Percentiles rank a stretch among this genome's conserved stretches.
phyloP scores from a whole-genome alignment of 2,113 vertebrate genomes.

The Anas platyrhynchos region DNA sequence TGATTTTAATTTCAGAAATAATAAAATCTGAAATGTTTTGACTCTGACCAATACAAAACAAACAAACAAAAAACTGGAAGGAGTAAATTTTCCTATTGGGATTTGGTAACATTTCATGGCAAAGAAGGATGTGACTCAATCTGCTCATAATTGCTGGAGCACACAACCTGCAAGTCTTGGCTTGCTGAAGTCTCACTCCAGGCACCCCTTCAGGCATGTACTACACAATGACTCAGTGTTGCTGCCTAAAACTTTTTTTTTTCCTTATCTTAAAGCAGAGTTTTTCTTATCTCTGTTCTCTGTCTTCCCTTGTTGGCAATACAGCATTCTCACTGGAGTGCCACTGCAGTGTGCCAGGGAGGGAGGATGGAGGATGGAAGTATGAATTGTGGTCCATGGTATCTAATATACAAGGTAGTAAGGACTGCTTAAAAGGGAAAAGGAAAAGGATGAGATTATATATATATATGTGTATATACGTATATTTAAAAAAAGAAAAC shows the following conservation, averaged over 20 bases:
- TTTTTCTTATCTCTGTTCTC: not conserved
- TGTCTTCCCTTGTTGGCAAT: not conserved
- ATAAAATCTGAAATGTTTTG: not conserved
- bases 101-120: not conserved
- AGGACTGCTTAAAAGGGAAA: not conserved
- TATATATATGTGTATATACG: too few relatives aligned
- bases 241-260: not conserved
- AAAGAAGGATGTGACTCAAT: accelerated
- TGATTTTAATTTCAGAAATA: not conserved
- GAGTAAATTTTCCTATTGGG: not conserved
- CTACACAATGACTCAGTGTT: not conserved
- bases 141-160: not conserved
- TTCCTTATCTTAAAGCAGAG: not conserved
- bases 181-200: not conserved
- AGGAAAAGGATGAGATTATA: not conserved
- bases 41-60: not conserved
- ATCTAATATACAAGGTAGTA: not conserved
- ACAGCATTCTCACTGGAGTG: not conserved
- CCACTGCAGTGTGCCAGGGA: accelerated
- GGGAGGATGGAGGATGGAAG: not conserved
- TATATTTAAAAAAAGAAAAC: too few relatives aligned
- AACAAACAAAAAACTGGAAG: not conserved
- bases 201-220: not conserved
- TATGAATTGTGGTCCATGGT: accelerated
- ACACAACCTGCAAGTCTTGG: not conserved